Evolutionary conservation across 2,797 vertebrate genomes (phyloP).

Genomic region (Chrysocyon brachyurus): DNA sequence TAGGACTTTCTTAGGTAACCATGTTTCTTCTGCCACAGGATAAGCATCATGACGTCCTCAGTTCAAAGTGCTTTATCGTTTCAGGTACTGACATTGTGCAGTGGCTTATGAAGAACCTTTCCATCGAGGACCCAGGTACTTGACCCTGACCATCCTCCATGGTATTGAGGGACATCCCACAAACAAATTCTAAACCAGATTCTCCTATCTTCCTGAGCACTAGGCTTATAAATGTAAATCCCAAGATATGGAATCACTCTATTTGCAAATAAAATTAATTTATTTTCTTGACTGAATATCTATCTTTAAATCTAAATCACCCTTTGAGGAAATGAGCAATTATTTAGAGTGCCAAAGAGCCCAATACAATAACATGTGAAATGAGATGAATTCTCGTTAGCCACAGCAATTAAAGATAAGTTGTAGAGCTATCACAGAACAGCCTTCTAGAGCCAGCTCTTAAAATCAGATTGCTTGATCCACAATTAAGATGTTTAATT

Average conservation of each 20-base stretch:
- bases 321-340: slow-evolving; percentile 76
- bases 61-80: slow-evolving; percentile 77
- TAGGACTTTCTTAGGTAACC: not conserved
- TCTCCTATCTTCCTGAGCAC: not conserved
- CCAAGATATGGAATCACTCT: not conserved
- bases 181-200: not conserved
- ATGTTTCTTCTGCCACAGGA: slow-evolving; percentile 3
- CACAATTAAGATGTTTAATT: slow-evolving; percentile 84
- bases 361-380: slow-evolving; percentile 43
- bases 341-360: slow-evolving; percentile 73
- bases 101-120: slow-evolving; percentile 97
- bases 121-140: slow-evolving; percentile 95
- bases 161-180: not conserved
- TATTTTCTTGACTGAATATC: slow-evolving; percentile 63
- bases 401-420: slow-evolving; percentile 80
- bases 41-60: not conserved
- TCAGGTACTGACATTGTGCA: slow-evolving; percentile 96
- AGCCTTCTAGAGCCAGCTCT: slow-evolving; percentile 69
- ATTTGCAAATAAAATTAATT: slow-evolving; percentile 72
- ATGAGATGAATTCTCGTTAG: slow-evolving; percentile 74
- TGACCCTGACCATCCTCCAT: not conserved
- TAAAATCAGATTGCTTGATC: slow-evolving; percentile 76
- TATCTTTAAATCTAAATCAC: slow-evolving; percentile 71
- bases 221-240: not conserved
- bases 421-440: slow-evolving; percentile 68